A percentile compares a stretch with the other conserved stretches of the same genome.
These are phyloP conservation scores for Esperia sulphurella DNA, from an alignment of 2,888 invertebrate species.

Conservation along the genomic window DNA sequence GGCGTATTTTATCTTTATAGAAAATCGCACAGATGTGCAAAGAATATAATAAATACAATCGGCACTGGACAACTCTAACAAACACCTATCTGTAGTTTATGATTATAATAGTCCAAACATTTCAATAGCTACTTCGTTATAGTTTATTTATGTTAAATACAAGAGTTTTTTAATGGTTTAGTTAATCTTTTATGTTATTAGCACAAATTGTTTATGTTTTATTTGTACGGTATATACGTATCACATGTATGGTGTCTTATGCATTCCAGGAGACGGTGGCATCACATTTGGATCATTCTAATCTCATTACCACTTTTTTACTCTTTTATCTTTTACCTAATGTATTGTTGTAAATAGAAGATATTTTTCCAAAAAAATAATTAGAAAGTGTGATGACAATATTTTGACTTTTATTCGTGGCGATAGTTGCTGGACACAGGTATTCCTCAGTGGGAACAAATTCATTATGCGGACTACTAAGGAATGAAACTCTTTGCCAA, in stretches of 20 bases:
- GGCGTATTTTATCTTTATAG: no score
- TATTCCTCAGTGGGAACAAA: no score
- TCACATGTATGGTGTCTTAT: not conserved
- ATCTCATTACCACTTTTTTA: constrained; percentile 11
- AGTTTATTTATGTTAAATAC: not conserved
- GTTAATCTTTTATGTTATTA: not conserved
- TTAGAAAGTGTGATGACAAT: constrained; percentile 25
- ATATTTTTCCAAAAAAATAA: constrained; percentile 34
- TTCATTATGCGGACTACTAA: no score
- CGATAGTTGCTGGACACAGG: not conserved
- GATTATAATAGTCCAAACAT: not conserved
- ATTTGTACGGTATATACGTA: not conserved
- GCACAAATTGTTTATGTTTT: not conserved
- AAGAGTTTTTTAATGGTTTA: not conserved
- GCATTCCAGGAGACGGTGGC: not conserved
- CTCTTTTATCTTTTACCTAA: constrained; percentile 16
- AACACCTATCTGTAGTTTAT: not conserved
- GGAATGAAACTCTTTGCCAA: no score
- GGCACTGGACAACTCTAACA: not conserved
- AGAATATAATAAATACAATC: not conserved
- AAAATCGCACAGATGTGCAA: no score
- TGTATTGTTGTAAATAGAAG: constrained; percentile 27
- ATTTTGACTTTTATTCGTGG: constrained; percentile 14
- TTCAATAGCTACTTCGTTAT: not conserved
- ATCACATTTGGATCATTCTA: not conserved